Evolutionary conservation across 1,140 invertebrate species (phyloP), one percentile per base, ranked within the genome.

Genomic region (Acyrthosiphon pisum): DNA sequence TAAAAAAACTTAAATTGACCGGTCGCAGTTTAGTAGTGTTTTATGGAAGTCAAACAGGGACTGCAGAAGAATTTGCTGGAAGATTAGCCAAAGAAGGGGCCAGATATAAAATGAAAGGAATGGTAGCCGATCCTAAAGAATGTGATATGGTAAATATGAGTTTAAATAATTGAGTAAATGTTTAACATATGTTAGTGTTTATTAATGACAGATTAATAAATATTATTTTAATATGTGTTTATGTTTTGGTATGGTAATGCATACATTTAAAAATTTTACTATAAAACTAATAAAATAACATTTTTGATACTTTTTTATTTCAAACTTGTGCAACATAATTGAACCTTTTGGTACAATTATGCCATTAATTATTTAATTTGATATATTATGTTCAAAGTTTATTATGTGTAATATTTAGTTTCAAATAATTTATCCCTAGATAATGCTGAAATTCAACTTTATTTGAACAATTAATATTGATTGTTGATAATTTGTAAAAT

Each of bases 11-110:
- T 93, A 97, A 98, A 95, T 95, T 97, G 1, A 98, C 98, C 0
- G 98, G 98, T 48, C 96, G 98, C 94, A 99, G 98, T 96, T 96
- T 99, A 89, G 98, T 99, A 1, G 99, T 99, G 3, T 99, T 99
- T 95, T 99, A 99, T 96, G 99, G 99, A 23, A 99, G 99, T 93
- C 99, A 99, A 96, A 99, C 99, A 0, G 99, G 99, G 94, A 99
- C 99, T 14, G 99, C 97, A 3, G 99, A 99, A 96, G 99, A 99
- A 96, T 99, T 99, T 95, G 99, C 99, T 30, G 98, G 98, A n/a
- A 97, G 99, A 93, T 95, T 99, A 53, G 98, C 99, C 20, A 99
- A 99, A 95, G 99, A 99, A 95, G 98, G 99, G 37, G 97, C 97
- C 88, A 96, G 99, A 44, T 99, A 99, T 95, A 97, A 97, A 93